A percentile compares a stretch with the other conserved stretches of the same genome.
These are phyloP conservation scores for Phylloscopus collybita DNA, from an alignment of 2,797 vertebrate species.

Conservation along the genomic window DNA sequence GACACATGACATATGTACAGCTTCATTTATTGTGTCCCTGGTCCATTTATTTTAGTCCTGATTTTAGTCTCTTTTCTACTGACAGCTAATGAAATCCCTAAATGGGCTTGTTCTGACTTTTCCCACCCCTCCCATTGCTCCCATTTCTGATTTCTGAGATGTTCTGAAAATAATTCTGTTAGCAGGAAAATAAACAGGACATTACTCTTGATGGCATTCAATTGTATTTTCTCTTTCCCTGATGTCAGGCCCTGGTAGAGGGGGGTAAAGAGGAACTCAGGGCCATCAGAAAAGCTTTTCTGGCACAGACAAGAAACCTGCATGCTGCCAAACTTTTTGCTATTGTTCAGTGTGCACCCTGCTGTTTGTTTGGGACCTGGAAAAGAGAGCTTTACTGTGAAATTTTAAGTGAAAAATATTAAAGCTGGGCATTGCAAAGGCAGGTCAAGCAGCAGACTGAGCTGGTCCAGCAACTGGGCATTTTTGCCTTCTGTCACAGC, in stretches of 20 bases:
- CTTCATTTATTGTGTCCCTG: background rate
- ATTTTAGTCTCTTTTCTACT: background rate
- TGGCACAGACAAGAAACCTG: background rate
- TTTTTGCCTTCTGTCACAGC: background rate
- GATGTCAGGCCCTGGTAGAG: conserved; percentile 53
- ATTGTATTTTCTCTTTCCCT: conserved; percentile 65
- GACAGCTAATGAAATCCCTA: background rate
- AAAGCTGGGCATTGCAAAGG: background rate
- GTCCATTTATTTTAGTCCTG: background rate
- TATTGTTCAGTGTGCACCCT: conserved; percentile 47
- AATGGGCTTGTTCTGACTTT: background rate
- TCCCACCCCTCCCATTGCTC: background rate
- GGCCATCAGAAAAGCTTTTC: conserved; percentile 49
- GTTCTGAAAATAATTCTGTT: conserved; percentile 48
- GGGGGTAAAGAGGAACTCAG: conserved; percentile 41
- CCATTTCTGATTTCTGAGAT: conserved; percentile 15
- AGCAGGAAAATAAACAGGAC: conserved; percentile 64
- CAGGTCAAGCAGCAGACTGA: conserved; percentile 14
- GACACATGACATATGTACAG: background rate
- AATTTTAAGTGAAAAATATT: conserved; percentile 14
- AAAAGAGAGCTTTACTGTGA: conserved; percentile 41
- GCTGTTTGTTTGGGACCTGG: conserved; percentile 46
- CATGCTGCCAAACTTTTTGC: conserved; percentile 24
- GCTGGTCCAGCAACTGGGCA: background rate
- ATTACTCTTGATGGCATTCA: conserved; percentile 57